Conservation (phyloP, 1,140 invertebrate genomes). For the Zaprionus vittiger region DNA sequence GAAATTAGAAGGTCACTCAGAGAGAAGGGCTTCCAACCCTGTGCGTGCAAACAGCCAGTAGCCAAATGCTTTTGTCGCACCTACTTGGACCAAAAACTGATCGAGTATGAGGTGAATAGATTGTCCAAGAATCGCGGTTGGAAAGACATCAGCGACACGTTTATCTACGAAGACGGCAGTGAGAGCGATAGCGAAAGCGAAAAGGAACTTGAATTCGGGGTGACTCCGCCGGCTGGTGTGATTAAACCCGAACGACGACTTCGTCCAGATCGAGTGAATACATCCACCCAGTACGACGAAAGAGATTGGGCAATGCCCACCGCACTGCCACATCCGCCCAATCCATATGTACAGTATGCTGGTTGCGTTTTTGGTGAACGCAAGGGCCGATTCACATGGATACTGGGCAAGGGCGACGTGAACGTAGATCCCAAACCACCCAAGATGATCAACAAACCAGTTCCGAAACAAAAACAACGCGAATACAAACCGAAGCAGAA, state of each 20-base stretch:
- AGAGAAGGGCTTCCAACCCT: slow-evolving; percentile 51
- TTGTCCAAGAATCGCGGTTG: slow-evolving; percentile 29
- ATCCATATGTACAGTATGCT: slow-evolving; percentile 50
- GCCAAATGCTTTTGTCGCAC: slow-evolving; percentile 66
- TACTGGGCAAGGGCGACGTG: slow-evolving; percentile 57
- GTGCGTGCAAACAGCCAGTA: slow-evolving; percentile 64
- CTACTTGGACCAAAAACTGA: slow-evolving; percentile 52
- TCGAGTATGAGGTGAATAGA: slow-evolving; percentile 50
- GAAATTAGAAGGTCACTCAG: slow-evolving; percentile 51
- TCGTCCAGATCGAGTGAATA: slow-evolving; percentile 42
- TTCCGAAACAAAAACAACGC: too few relatives aligned
- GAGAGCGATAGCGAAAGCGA: slow-evolving; percentile 70
- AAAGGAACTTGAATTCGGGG: slow-evolving; percentile 75
- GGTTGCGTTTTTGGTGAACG: slow-evolving; percentile 61
- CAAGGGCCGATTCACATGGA: slow-evolving; percentile 46
- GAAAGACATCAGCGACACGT: slow-evolving; percentile 33
- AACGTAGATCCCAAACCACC: slow-evolving; percentile 41
- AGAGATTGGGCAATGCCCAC: slow-evolving; percentile 65
- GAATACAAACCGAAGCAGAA: too few relatives aligned
- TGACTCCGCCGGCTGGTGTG: slow-evolving; percentile 77
- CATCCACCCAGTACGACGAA: slow-evolving; percentile 69
- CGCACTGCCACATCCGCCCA: slow-evolving; percentile 61
- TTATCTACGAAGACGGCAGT: slow-evolving; percentile 41
- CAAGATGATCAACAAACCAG: slow-evolving; percentile 15
- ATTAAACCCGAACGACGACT: slow-evolving; percentile 59